Evolutionary conservation across 2,888 invertebrate species (phyloP).

Genomic region (Trissolcus japonicus): DNA sequence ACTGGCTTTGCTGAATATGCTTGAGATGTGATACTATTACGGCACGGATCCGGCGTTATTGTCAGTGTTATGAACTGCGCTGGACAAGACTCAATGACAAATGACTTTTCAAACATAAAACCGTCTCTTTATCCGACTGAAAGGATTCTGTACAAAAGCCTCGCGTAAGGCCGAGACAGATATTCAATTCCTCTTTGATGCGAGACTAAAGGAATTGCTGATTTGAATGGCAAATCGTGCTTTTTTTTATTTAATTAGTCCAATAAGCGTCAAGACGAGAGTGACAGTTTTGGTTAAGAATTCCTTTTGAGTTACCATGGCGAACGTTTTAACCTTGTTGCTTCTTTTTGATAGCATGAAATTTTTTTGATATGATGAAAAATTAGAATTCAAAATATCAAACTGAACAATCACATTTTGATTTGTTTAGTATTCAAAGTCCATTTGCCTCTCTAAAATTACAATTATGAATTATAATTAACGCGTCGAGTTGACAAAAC

Average conservation of each 20-base stretch:
- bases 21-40: slow-evolving; percentile 55
- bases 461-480: background rate
- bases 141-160: slow-evolving; percentile 56
- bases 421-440: background rate
- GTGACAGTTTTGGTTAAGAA: slow-evolving; percentile 16
- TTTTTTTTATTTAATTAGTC: slow-evolving; percentile 42
- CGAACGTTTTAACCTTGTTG: too few species aligned
- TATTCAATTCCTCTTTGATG: slow-evolving; percentile 48
- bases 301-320: background rate
- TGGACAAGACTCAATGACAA: slow-evolving; percentile 52
- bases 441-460: background rate
- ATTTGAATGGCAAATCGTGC: slow-evolving; percentile 46
- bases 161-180: slow-evolving; percentile 37
- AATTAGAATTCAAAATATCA: background rate
- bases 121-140: slow-evolving; percentile 48
- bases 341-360: background rate
- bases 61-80: slow-evolving; percentile 50
- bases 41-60: slow-evolving; percentile 50
- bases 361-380: too few species aligned
- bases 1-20: slow-evolving; percentile 48
- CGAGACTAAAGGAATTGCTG: slow-evolving; percentile 40
- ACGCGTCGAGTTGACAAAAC: background rate
- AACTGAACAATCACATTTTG: background rate
- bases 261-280: slow-evolving; percentile 22
- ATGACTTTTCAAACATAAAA: slow-evolving; percentile 56